phyloP scores from a whole-genome alignment of 2,888 invertebrate species.

The Anarsia innoxiella region DNA sequence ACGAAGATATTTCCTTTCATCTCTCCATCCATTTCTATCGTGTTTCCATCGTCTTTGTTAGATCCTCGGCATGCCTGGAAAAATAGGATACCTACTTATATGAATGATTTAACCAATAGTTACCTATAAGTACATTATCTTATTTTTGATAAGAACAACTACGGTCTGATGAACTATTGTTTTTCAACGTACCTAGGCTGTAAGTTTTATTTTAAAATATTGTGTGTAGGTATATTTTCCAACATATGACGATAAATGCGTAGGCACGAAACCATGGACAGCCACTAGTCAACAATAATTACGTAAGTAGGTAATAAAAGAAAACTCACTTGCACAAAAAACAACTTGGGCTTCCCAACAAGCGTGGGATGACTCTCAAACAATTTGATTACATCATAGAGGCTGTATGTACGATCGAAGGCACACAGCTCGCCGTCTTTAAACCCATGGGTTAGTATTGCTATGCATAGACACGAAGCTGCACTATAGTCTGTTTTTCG shows the following conservation, averaged over 20 bases:
- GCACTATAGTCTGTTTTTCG: conserved; percentile 29
- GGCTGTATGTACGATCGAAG: conserved; percentile 36
- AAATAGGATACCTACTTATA: neutral
- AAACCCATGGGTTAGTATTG: conserved; percentile 48
- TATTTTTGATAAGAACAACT: too few species aligned
- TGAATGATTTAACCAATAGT: too few species aligned
- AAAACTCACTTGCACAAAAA: conserved; percentile 38
- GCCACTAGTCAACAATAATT: neutral
- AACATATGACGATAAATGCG: too few species aligned
- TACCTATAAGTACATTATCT: too few species aligned
- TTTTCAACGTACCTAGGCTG: too few species aligned
- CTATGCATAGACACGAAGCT: conserved; percentile 46
- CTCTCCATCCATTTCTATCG: conserved; percentile 34
- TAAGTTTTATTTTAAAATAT: too few species aligned
- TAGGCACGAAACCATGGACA: too few species aligned
- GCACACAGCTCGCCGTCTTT: conserved; percentile 35
- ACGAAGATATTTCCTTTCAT: conserved; percentile 23
- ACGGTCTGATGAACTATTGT: too few species aligned
- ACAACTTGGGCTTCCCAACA: conserved; percentile 45
- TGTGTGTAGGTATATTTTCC: too few species aligned
- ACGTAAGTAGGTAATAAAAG: neutral
- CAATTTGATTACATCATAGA: conserved; percentile 31
- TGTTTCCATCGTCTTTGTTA: conserved; percentile 35
- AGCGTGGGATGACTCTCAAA: conserved; percentile 33
- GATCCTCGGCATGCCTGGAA: conserved; percentile 39